Evolutionary conservation across 2,113 vertebrate species (phyloP).

Genomic region (Sporophila hypoxantha): DNA sequence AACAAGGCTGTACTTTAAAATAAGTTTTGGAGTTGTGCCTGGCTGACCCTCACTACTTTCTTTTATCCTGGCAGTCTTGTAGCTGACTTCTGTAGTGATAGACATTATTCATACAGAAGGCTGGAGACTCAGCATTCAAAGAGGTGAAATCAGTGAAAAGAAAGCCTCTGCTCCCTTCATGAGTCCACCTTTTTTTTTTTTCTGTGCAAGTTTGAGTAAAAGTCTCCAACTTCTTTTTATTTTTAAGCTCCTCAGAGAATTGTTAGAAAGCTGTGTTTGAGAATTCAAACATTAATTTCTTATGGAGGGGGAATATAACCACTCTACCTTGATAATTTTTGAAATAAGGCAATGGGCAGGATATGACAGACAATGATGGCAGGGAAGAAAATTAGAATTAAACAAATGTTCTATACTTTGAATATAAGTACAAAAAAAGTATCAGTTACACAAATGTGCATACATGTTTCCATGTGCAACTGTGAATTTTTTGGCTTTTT

Average conservation of each 20-base stretch:
- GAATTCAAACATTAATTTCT: background rate
- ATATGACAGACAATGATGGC: too few species aligned
- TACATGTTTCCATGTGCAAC: background rate
- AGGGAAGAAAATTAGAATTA: background rate
- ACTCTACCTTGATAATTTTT: background rate
- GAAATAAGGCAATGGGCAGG: background rate
- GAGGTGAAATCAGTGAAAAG: background rate
- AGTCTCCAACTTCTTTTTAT: background rate
- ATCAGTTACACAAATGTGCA: background rate
- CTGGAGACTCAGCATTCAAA: background rate
- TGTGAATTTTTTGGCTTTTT: background rate
- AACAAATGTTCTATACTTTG: background rate
- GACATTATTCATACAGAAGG: background rate
- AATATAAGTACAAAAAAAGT: too few species aligned
- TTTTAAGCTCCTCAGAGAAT: background rate
- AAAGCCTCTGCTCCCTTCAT: background rate
- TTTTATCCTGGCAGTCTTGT: background rate
- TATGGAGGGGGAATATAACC: background rate
- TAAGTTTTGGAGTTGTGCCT: background rate
- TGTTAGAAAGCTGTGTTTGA: background rate
- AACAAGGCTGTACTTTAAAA: background rate
- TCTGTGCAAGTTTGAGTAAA: background rate
- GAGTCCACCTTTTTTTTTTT: background rate
- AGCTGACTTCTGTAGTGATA: background rate
- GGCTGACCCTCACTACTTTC: background rate